Evolutionary conservation across 2,113 vertebrate species (phyloP), one percentile per base, ranked within the genome.

Genomic region (Poicephalus gulielmi): DNA sequence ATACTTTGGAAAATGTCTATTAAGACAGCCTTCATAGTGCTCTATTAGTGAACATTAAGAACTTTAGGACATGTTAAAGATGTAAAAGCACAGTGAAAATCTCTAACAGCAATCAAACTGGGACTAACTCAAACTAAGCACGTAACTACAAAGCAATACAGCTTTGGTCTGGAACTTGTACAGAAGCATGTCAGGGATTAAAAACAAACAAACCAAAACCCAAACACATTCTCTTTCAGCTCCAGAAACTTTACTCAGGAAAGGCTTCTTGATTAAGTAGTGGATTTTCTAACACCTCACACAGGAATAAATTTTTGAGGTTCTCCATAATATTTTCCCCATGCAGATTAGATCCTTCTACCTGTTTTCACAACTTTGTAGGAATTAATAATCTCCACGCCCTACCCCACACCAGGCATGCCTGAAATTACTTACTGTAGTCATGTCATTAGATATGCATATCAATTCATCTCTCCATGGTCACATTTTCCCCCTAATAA

Each of bases 361-460:
- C 9, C 14, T 20, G 10, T 74, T 92, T 68, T 63, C 47, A 63
- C 19, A 68, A 55, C n/a, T 75, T 35, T 20, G 17, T 8, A 53
- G 43, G 60, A 62, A 64, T 75, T 59, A 46, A 71, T 28, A 22
- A 50, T 9, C 19, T 83, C 53, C 64, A 63, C 69, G 63, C 33
- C 71, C 22, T 63, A 81, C 64, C 11, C 9, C 68, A 76, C 67
- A 50, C 4, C 30, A 60, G 28, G 30, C 31, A 68, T 3, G 15
- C 17, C 7, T 79, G 67, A 90, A 90, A 86, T 71, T 23, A 66
- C 57, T 74, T 22, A 10, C 5, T 67, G 41, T 17, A 68, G n/a
- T 79, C 11, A 59, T n/a, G 43, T 67, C 68, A 62, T 44, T 52
- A 74, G 25, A 59, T 59, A 47, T 0, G 0, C 2, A 7, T 3